Conservation (phyloP, 2,797 vertebrate species). For the Sphaeramia orbicularis region DNA sequence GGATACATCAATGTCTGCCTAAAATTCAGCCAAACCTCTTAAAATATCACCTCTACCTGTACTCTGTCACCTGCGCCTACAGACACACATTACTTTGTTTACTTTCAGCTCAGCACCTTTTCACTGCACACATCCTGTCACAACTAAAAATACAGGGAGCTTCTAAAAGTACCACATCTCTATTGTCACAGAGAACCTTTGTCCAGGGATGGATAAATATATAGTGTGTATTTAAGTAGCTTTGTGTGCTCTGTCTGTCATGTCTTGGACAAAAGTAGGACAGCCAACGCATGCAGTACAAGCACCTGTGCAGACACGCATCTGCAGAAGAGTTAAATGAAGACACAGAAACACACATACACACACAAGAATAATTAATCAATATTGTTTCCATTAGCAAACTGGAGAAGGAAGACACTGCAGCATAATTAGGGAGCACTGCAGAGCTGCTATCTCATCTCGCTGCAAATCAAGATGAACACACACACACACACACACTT, state of each 20-base stretch:
- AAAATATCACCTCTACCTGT: constrained; percentile 10
- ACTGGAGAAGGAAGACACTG: constrained; percentile 64
- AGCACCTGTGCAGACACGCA: constrained; percentile 22
- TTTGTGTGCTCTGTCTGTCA: constrained; percentile 11
- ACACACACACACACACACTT: constrained; percentile 22
- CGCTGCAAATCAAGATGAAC: constrained; percentile 59
- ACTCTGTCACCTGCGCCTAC: constrained; percentile 23
- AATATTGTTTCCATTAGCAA: constrained; percentile 77
- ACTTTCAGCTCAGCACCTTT: constrained; percentile 50
- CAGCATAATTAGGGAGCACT: constrained; percentile 70
- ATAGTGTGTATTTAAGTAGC: constrained; percentile 22
- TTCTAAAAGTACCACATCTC: constrained; percentile 32
- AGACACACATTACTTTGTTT: constrained; percentile 46
- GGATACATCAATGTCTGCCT: background rate
- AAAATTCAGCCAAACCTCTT: background rate
- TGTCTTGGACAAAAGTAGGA: constrained; percentile 40
- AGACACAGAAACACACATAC: constrained; percentile 20
- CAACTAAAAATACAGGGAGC: constrained; percentile 60
- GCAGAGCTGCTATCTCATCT: constrained; percentile 64
- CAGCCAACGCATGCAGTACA: background rate
- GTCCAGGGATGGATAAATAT: constrained; percentile 45
- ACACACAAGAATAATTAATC: constrained; percentile 66
- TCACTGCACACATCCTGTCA: constrained; percentile 46
- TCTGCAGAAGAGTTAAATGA: constrained; percentile 38
- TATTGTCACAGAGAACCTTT: constrained; percentile 23